These are phyloP conservation scores for Drosophila bipectinata DNA, from an alignment of 1,140 invertebrate species.

Conservation along the genomic window DNA sequence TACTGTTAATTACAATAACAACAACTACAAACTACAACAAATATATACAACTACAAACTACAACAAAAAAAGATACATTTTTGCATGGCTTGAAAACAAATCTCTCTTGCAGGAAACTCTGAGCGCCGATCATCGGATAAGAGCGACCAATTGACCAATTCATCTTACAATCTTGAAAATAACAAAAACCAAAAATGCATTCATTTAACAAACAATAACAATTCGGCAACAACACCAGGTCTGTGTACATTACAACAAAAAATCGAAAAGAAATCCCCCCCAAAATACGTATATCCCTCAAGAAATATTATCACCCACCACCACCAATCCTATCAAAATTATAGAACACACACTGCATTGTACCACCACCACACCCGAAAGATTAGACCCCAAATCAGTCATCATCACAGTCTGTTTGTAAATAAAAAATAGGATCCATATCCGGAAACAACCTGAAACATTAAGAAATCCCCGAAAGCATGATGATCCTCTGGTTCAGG, in stretches of 20 bases:
- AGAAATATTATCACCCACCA: neutral
- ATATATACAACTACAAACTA: constrained; percentile 28
- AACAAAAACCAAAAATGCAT: constrained; percentile 84
- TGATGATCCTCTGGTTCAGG: constrained; percentile 11
- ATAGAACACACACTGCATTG: constrained; percentile 25
- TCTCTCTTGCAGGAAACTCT: constrained; percentile 84
- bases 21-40: constrained; percentile 34
- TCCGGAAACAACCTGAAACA: constrained; percentile 6
- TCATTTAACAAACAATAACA: constrained; percentile 84
- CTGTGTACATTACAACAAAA: constrained; percentile 80
- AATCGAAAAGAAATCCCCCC: constrained; percentile 32
- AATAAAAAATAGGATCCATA: constrained; percentile 3
- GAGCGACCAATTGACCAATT: constrained; percentile 84
- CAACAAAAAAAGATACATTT: constrained; percentile 47
- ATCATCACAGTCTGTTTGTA: constrained; percentile 25
- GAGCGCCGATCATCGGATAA: constrained; percentile 84
- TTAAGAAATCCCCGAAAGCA: neutral
- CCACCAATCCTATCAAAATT: constrained; percentile 23
- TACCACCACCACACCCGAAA: neutral
- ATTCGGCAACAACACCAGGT: constrained; percentile 84
- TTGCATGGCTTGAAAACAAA: constrained; percentile 84
- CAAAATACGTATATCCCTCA: neutral
- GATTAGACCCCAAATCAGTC: too few relatives aligned
- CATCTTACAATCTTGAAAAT: constrained; percentile 84
- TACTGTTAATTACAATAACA: constrained; percentile 29